Conservation (phyloP, 2,113 vertebrate species). For the Sylvicapra grimmia region DNA sequence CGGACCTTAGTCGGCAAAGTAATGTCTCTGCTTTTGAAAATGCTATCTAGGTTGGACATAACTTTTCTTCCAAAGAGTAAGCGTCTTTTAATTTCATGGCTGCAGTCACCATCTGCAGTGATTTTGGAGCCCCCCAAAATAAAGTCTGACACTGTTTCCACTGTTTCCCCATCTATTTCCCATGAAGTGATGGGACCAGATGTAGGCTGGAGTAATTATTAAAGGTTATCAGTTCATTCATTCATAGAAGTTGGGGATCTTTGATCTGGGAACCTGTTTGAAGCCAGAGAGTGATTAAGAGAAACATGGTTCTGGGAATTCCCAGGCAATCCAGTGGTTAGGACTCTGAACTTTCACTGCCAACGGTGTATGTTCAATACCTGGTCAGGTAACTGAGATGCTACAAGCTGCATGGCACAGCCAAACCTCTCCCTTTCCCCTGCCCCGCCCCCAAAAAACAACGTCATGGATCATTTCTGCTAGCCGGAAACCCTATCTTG, state of each 20-base stretch:
- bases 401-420: not conserved
- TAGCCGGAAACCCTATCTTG: not conserved
- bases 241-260: not conserved
- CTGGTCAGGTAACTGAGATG: not conserved
- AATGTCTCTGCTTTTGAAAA: too few species aligned
- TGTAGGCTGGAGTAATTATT: not conserved
- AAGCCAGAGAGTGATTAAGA: not conserved
- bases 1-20: too few species aligned
- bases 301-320: not conserved
- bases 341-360: not conserved
- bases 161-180: too few species aligned
- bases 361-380: not conserved
- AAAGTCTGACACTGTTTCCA: too few species aligned
- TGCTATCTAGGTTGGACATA: too few species aligned
- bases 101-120: too few species aligned
- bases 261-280: not conserved
- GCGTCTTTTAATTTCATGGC: too few species aligned
- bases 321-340: not conserved
- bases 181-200: too few species aligned
- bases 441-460: not conserved
- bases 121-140: too few species aligned
- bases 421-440: not conserved
- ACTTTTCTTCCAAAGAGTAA: too few species aligned
- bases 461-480: not conserved
- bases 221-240: not conserved